Base-by-base conservation (phyloP, 2,797 vertebrate species). In the Pampus argenteus region DNA sequence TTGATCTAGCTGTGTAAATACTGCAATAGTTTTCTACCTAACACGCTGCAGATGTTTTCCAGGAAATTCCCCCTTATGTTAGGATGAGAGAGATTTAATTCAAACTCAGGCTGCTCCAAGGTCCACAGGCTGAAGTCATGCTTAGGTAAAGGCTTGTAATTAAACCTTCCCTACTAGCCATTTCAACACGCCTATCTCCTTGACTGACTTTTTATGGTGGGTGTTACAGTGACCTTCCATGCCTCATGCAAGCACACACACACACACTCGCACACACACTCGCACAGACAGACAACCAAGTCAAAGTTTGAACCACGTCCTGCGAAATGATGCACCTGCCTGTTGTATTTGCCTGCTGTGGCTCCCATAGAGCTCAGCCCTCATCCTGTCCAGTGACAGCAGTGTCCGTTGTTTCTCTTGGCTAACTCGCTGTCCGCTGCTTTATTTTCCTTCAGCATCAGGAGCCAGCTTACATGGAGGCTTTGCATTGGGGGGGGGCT, bases 1-100 rank as follows among this genome's bases (percentile, higher is more conserved):
- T 86, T 90, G 85, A 86, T 85, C 78, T 73, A 71, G 66, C 81
- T 86, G 81, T 82, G 56, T 69, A 85, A 87, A 90, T 71, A 83
- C 58, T 36, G 40, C 75, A 44, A 78, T 36, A 61, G 57, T 71
- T 71, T 57, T 42, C 78, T 44, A 47, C 55, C 61, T 80, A 84
- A 90, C 76, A 50, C 8, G 13, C 49, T 67, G 76, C 86, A 88
- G 75, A 84, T 84, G 84, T 82, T 79, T 81, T 85, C 56, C 71
- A 75, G 70, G 83, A 87, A 85, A 62, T 50, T 50, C 56, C 72
- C 67, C 51, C 44, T 28, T 9, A 45, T 61, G 56, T 61, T 64
- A 71, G 71, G 54, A 81, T 59, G 66, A 77, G 63, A 67, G 76
- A 63, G 61, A 59, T 50, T 22, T 2, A 34, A 71, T 79, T 70